Conservation (phyloP, 2,888 invertebrate genomes). For the Mythimna impura region DNA sequence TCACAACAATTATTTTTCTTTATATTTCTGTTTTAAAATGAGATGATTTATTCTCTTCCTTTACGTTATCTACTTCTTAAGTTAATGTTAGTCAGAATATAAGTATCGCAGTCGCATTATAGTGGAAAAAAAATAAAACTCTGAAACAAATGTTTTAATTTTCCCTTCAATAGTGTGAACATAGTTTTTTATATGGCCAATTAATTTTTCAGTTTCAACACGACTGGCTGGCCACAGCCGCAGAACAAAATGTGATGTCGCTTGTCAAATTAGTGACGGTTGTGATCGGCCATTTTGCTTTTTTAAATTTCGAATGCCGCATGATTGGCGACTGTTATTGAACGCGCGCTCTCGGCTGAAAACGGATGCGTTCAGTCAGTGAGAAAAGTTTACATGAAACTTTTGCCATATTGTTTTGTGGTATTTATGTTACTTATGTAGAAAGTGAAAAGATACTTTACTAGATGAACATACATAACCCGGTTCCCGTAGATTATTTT, state of each 20-base stretch:
- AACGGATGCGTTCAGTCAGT: conserved; percentile 69
- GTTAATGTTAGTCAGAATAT: neutral
- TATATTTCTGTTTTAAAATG: neutral
- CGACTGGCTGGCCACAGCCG: conserved; percentile 68
- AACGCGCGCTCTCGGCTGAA: conserved; percentile 73
- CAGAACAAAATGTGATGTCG: conserved; percentile 85
- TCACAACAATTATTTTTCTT: no score
- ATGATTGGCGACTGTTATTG: conserved; percentile 86
- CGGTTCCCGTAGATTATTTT: neutral
- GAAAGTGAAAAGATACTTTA: neutral
- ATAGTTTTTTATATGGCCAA: conserved; percentile 68
- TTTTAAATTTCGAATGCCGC: conserved; percentile 85
- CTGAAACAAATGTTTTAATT: conserved; percentile 32
- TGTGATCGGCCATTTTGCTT: conserved; percentile 83
- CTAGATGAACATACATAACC: no score
- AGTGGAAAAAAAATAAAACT: conserved; percentile 10
- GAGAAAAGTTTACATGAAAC: conserved; percentile 49
- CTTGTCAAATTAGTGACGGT: conserved; percentile 88
- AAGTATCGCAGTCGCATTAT: neutral
- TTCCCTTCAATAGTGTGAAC: conserved; percentile 23
- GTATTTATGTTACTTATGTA: neutral
- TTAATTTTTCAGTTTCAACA: conserved; percentile 75
- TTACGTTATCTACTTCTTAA: neutral
- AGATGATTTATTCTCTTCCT: neutral
- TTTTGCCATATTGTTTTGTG: conserved; percentile 24